A percentile compares a stretch with the other conserved stretches of the same genome.
Conservation (phyloP, 2,113 vertebrate genomes). For the Natator depressus region DNA sequence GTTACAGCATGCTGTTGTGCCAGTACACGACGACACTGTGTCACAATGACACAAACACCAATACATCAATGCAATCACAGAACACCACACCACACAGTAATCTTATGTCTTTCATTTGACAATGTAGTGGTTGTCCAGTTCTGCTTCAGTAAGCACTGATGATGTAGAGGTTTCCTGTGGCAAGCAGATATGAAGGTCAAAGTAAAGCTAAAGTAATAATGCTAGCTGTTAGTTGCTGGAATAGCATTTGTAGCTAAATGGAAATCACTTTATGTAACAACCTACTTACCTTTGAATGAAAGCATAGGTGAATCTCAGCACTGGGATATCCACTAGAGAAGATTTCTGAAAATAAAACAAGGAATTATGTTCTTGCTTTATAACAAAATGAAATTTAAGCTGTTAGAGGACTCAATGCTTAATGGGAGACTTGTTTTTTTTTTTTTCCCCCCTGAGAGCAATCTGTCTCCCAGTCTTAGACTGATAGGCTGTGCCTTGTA, state of each 20-base stretch:
- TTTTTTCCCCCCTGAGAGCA: not conserved
- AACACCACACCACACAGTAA: not conserved
- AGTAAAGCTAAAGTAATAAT: not conserved
- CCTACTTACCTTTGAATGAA: conserved; percentile 89
- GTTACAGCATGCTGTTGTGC: not conserved
- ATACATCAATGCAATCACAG: not conserved
- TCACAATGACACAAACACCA: not conserved
- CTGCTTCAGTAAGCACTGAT: not conserved
- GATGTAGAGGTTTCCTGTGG: not conserved
- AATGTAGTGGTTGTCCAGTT: not conserved
- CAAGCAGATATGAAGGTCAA: not conserved
- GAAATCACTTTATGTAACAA: not conserved
- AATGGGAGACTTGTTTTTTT: not conserved
- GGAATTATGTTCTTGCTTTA: not conserved
- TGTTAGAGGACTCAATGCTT: not conserved
- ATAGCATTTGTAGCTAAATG: not conserved
- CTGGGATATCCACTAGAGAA: conserved; percentile 88
- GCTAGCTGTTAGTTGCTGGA: not conserved
- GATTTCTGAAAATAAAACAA: conserved; percentile 82
- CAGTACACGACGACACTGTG: not conserved
- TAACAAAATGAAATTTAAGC: not conserved
- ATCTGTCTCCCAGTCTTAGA: not conserved
- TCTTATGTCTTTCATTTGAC: not conserved
- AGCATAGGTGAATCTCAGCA: conserved; percentile 91
- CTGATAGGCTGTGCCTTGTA: not conserved